Evolutionary conservation across 2,797 vertebrate species (phyloP).

Genomic region (Sus cebifrons): DNA sequence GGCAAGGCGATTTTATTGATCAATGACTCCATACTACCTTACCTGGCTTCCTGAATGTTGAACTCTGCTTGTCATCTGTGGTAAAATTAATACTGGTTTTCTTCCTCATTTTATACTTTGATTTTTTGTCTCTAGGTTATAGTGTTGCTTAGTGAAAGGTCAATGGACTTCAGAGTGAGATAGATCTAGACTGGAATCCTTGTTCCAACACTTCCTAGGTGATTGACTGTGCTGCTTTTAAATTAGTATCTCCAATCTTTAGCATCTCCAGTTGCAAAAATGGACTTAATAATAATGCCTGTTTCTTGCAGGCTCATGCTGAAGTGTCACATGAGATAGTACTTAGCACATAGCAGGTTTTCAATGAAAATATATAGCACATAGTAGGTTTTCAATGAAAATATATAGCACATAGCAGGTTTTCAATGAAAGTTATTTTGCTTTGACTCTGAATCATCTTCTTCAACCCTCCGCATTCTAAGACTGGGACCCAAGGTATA

Average conservation of each 20-base stretch:
- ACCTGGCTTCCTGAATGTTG: background rate
- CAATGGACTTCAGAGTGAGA: background rate
- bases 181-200: background rate
- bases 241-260: conserved; percentile 10
- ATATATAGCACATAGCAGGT: background rate
- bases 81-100: background rate
- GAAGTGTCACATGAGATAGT: background rate
- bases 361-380: background rate
- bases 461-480: background rate
- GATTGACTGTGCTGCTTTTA: background rate
- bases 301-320: background rate
- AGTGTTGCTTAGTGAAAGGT: background rate
- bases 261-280: background rate
- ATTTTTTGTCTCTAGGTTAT: background rate
- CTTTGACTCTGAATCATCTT: background rate
- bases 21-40: background rate
- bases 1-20: background rate
- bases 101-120: background rate
- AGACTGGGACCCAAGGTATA: background rate
- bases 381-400: conserved; percentile 8
- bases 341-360: background rate
- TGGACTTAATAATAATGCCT: background rate
- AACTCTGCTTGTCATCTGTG: background rate
- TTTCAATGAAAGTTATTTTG: conserved; percentile 9
- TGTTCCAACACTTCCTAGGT: background rate